Evolutionary conservation across 2,888 invertebrate genomes (phyloP), one percentile per base, ranked within the genome.

Genomic region (Xestia ashworthii): DNA sequence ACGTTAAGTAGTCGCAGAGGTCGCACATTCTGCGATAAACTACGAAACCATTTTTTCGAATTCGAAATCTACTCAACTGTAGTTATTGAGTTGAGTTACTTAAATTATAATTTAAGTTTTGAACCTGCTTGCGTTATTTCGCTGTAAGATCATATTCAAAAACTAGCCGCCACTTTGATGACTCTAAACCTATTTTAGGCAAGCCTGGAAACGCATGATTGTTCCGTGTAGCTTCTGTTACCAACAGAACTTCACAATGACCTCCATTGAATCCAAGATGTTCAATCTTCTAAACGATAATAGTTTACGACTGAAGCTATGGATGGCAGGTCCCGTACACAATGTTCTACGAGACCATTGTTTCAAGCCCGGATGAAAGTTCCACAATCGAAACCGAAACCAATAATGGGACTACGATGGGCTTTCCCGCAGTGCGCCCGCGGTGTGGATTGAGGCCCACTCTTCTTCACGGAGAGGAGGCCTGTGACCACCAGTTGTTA

Each of bases 261-360:
- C 32, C 32, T 32, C 32, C 3, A 25, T 16, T 60, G 3, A 9
- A 60, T 32, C 32, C 4, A 62, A 64, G n/a, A 41, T 41, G 69
- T n/a, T 70, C 74, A 79, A 32, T 53, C 38, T 78, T 70, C 62
- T 38, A 69, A 68, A 62, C 38, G 38, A 46, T 53, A 62, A 62
- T 69, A 60, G 38, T 77, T 78, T 69, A 68, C 38, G 46, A 70
- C 46, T 25, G 46, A 78, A 69, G 38, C 79, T 78, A 44, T 19
- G 19, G n/a, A 55, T 77, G 66, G 41, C 58, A 3, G n/a, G n/a
- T 19, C 50, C 19, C 14, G 32, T 50, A 16, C 6, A 71, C n/a
- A 46, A 66, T 58, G n/a, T 22, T 22, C 46, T 48, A 48, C 6
- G 6, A 48, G 19, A 74, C 25, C 58, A 48, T 74, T 74, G 44